Evolutionary conservation across 2,113 vertebrate species (phyloP).

Genomic region (Athene cunicularia): DNA sequence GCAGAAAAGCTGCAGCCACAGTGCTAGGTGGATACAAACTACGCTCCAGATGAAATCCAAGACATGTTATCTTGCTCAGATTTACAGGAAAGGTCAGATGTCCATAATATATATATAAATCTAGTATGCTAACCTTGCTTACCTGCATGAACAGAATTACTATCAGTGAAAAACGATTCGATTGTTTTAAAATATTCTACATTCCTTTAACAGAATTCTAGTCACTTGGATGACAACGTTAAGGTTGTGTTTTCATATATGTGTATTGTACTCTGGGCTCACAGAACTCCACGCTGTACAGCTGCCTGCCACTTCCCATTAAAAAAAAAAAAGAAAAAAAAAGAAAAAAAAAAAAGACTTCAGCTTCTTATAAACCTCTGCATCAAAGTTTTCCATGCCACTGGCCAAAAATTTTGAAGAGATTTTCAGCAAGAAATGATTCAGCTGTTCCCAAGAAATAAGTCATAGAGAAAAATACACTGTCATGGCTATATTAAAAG

Average conservation of each 20-base stretch:
- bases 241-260: neutral
- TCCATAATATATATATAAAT: neutral
- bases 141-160: neutral
- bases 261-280: neutral
- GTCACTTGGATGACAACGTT: neutral
- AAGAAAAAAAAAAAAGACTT: neutral
- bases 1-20: neutral
- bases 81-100: neutral
- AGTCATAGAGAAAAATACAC: neutral
- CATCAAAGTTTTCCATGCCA: neutral
- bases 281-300: neutral
- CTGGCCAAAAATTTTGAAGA: neutral
- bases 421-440: neutral
- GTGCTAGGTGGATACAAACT: neutral
- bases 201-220: neutral
- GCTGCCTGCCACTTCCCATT: neutral
- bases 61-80: neutral
- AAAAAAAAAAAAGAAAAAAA: neutral
- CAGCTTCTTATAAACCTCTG: neutral
- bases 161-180: neutral
- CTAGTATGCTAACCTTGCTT: neutral
- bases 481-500: neutral
- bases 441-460: conserved; percentile 3
- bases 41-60: neutral
- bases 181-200: neutral